Base-by-base conservation (phyloP, 2,888 invertebrate species). In the Drosophila anomalipes region DNA sequence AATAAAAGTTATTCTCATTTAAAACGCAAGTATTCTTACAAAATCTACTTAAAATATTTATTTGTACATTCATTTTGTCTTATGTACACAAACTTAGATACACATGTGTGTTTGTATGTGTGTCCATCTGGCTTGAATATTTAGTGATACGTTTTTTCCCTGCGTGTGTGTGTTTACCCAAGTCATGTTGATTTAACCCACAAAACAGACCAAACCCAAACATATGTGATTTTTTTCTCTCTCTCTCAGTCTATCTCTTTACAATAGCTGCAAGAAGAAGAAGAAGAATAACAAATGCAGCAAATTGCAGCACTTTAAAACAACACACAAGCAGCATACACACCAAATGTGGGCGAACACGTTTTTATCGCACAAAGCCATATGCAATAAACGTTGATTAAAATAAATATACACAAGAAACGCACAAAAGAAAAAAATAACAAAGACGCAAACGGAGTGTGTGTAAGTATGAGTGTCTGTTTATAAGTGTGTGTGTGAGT, bases 291-390 rank as follows among this genome's bases (percentile, higher is more conserved):
- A 62, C 70, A 71, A 79, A 72, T 79, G 77, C 79, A 81, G 44
- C 81, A 81, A 79, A 79, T 81, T 81, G 81, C 81, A 73, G 79
- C 79, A 81, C 73, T 77, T 73, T 73, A 70, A 73, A 77, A 54
- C 63, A 66, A 41, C 56, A 62, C 60, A 68, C 71, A 77, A 28
- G 19, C 39, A 56, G 30, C 26, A 74, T 61, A 64, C 52, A 74
- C 75, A 73, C 74, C 75, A 79, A 81, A 88, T 86, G 91, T 91
- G 90, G 91, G 91, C 91, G 91, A 91, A 89, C 91, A 83, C 89
- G 91, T 91, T 91, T 87, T 90, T 88, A 90, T 89, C 89, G 82
- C 84, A 72, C 73, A 75, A 81, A 82, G 82, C 81, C 77, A 88
- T 90, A 86, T 90, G 86, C 83, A 88, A 86, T 86, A 83, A 88